Evolutionary conservation across 1,140 invertebrate genomes (phyloP), one percentile per base, ranked within the genome.

Genomic region (Ephestia elutella): DNA sequence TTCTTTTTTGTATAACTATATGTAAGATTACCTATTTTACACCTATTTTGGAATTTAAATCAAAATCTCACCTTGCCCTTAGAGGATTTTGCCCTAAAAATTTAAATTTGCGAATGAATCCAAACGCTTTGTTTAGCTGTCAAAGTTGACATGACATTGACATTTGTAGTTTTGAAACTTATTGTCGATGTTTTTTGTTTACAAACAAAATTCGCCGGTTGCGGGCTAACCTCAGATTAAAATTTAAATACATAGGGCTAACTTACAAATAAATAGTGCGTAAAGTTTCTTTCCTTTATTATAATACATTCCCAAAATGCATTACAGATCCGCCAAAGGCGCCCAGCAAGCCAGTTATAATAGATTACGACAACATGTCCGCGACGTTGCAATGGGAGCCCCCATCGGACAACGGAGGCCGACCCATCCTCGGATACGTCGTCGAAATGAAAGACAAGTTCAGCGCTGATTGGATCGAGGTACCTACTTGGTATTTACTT

Each of bases 381-480:
- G 97, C 96, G 0, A 93, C 94, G 0, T 89, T 99, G 18, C 93
- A 95, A 84, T 99, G 98, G 98, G 92, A 93, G 49, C 93, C 94
- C 74, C 98, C 98, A 11, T 92, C 93, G 25, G 94, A 91, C 62
- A 96, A 99, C 82, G 98, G 98, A 77, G 98, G 98, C 20, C 92
- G 97, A 62, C 95, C 97, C n/a, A 96, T 99, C 63, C 93, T 93
- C 53, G 95, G 97, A 69, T 99, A 99, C 73, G 92, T 97, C 19
- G 92, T 99, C 51, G 98, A 99, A 90, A 97, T 96, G 90, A 98
- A 98, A 80, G 97, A 99, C 77, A 99, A 99, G 90, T 95, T 96
- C 71, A 91, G 95, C 17, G 90, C 93, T 11, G 96, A 97, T 57
- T 99, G 97, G 97, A 90, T 91, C 21, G 95, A 98, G 90, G 94